Evolutionary conservation across 2,113 vertebrate genomes (phyloP), one percentile per base, ranked within the genome.

Genomic region (Myanophis thanlyinensis): DNA sequence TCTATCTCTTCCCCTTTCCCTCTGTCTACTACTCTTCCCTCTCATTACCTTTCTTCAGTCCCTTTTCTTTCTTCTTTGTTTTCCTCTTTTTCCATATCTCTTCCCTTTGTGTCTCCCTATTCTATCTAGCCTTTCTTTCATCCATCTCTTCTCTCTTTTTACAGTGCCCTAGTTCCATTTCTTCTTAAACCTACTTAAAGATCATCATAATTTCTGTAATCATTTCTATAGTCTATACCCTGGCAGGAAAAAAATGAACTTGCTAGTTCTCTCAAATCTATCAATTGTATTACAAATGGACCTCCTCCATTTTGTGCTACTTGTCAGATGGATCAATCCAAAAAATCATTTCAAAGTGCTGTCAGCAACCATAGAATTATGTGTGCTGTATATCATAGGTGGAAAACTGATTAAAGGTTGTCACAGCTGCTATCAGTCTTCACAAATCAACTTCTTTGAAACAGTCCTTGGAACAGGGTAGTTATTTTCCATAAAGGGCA

Each of bases 371-470:
- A 88, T 53, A 48, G 90, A 93, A 73, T 47, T 90, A 48, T 40
- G 23, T 12, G 7, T 44, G 35, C 73, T 80, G 7, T 35, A 27
- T 62, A 86, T 87, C 44, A 59, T 44, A 93, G 13, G 18, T 5
- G 87, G 89, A 51, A 93, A 0, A 86, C 30, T 47, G 92, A 95
- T 85, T 95, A 92, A 89, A 93, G 49, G 22, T 85, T 93, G 88
- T 89, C 46, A 95, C 62, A 92, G 90, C 92, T 27, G 6, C 35
- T 48, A 86, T 0, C 67, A 52, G 35, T 35, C 2, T 93, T 88
- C 92, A 92, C 54, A 85, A 90, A 93, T 27, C 35, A 53, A 89
- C 56, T n/a, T 91, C 86, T 94, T 1, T 91, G 89, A 95, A 94
- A 91, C 85, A 86, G 13, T 56, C 27, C 94, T 91, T 93, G 91